Evolutionary conservation across 2,797 vertebrate genomes (phyloP), one percentile per base, ranked within the genome.

Genomic region (Sebastes ruberrimus): DNA sequence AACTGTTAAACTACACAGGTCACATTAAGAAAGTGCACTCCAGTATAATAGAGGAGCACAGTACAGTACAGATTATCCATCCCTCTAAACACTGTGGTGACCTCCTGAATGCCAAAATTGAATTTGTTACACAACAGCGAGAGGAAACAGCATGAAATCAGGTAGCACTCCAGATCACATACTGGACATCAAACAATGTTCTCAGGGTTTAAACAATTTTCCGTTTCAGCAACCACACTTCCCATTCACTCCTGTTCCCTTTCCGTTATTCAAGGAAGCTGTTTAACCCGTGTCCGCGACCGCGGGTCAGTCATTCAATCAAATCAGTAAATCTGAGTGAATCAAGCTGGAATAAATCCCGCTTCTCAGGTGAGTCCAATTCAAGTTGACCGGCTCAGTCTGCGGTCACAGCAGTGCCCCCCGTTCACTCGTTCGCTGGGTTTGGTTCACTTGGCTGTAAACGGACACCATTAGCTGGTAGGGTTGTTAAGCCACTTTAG

Each of bases 381-480:
- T 90, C 88, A 86, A 92, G 90, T 85, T 92, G 91, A 93, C 85
- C 81, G 62, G 87, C 88, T 84, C 91, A 86, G 85, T 80, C 90
- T 78, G 84, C 80, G 79, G 91, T 89, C 93, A 72, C 94, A 93
- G 92, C 92, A 90, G 93, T 93, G 78, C 71, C 88, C 81, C 82
- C 78, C 75, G 18, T 90, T 86, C 83, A 52, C 79, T 88, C 71
- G 1, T 88, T 87, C 71, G 78, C 82, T 71, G 75, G 84, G 87
- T 88, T 90, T 85, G 81, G 78, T 92, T 92, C 89, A 83, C 81
- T 93, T 90, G 88, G 85, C 91, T 89, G 89, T 89, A 92, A 94
- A 91, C 59, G 69, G 88, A 92, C 90, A 93, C 93, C 86, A 90
- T 92, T 92, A 89, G 86, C 78, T 74, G 30, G 84, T 75, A 53